Evolutionary conservation across 2,797 vertebrate species (phyloP).

Genomic region (Eulemur coronatus): DNA sequence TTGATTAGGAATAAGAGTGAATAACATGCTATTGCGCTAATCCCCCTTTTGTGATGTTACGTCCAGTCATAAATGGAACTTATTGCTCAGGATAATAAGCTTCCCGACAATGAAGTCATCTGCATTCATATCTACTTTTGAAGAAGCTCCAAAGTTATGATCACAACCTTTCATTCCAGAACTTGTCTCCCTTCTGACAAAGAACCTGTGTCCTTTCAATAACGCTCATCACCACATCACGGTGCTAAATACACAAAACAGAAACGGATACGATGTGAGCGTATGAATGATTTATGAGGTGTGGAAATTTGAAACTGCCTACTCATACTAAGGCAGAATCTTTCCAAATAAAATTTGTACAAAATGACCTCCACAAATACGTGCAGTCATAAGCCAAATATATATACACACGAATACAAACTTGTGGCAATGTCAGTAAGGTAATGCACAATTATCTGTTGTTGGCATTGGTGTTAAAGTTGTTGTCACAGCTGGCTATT

Average conservation of each 20-base stretch:
- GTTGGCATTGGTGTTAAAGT: background rate
- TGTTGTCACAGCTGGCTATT: background rate
- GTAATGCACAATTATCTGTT: background rate
- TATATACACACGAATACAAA: background rate
- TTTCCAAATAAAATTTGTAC: constrained; percentile 13
- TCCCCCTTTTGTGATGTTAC: background rate
- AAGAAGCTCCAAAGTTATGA: constrained; percentile 15
- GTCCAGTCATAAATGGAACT: background rate
- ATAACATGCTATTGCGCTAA: background rate
- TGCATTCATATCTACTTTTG: background rate
- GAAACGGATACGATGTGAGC: background rate
- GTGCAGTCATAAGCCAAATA: background rate
- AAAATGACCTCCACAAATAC: constrained; percentile 8
- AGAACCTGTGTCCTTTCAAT: constrained; percentile 38
- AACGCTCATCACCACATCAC: background rate
- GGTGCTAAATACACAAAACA: constrained; percentile 43
- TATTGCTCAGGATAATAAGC: background rate
- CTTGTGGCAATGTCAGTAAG: background rate
- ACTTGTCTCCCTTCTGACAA: constrained; percentile 1
- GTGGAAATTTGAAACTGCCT: constrained; percentile 24
- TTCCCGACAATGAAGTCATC: background rate
- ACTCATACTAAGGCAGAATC: background rate
- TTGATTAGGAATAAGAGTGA: background rate
- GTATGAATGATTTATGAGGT: constrained; percentile 40
- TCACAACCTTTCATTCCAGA: constrained; percentile 11